phyloP scores from a whole-genome alignment of 2,888 invertebrate genomes.

The Chelonus formosanus region DNA sequence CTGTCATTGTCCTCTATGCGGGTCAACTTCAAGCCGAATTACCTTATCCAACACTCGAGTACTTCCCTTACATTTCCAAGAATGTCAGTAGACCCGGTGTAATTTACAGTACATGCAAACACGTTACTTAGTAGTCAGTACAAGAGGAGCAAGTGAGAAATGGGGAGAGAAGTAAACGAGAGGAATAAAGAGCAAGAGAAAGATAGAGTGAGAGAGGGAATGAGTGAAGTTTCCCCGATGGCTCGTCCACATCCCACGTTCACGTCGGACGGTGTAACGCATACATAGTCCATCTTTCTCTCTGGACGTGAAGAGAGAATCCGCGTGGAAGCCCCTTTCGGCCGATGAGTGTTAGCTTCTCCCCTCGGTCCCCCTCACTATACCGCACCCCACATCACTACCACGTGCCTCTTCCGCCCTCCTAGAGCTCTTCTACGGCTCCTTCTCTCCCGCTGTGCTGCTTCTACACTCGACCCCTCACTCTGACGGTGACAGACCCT shows the following conservation, averaged over 20 bases:
- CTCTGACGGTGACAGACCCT: conserved; percentile 65
- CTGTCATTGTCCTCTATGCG: conserved; percentile 11
- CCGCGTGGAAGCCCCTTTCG: conserved; percentile 55
- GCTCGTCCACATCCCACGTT: conserved; percentile 35
- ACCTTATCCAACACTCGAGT: conserved; percentile 4
- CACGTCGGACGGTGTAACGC: conserved; percentile 34
- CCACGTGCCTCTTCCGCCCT: conserved; percentile 44
- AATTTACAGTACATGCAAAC: conserved; percentile 37
- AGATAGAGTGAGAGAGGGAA: conserved; percentile 32
- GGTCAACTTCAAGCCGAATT: conserved; percentile 28
- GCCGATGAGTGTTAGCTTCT: conserved; percentile 52
- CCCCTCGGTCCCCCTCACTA: conserved; percentile 28
- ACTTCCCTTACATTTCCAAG: conserved; percentile 20
- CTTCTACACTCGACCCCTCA: conserved; percentile 58
- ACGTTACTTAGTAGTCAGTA: conserved; percentile 27
- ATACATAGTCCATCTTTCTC: conserved; percentile 26
- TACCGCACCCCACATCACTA: conserved; percentile 10
- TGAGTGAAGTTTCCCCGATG: conserved; percentile 33
- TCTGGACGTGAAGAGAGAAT: conserved; percentile 2
- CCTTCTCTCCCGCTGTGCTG: conserved; percentile 53
- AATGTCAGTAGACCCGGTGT: conserved; percentile 20
- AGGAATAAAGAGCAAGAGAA: conserved; percentile 14
- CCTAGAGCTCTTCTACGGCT: conserved; percentile 66
- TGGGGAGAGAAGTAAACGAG: neutral
- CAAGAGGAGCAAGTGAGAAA: conserved; percentile 6